These are phyloP conservation scores for Steinernema scapterisci DNA, from an alignment of 2,888 invertebrate genomes.

Conservation along the genomic window DNA sequence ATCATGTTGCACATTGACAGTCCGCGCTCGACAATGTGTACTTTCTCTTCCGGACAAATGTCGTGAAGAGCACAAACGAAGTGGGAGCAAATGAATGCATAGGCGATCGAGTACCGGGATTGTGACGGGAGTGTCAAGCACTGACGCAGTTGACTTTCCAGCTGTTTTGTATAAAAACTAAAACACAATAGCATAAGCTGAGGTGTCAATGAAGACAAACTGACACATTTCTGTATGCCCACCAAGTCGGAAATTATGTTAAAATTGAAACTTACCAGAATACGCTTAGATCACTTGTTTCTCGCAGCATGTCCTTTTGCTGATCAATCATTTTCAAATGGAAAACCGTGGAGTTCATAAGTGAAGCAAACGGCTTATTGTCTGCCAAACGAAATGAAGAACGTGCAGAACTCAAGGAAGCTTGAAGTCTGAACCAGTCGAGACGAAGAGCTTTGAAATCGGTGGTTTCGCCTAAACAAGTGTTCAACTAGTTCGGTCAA, in stretches of 20 bases:
- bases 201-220: too few species aligned
- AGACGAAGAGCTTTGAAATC: slow-evolving; percentile 91
- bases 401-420: slow-evolving; percentile 85
- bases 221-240: too few species aligned
- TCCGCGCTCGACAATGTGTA: slow-evolving; percentile 71
- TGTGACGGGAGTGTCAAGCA: slow-evolving; percentile 98
- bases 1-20: slow-evolving; percentile 95
- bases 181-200: too few species aligned
- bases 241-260: too few species aligned
- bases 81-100: slow-evolving; percentile 95
- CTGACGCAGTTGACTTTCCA: slow-evolving; percentile 86
- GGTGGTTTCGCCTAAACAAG: slow-evolving; percentile 52
- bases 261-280: slow-evolving; percentile 76
- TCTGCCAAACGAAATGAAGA: slow-evolving; percentile 79
- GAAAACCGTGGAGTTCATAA: slow-evolving; percentile 89
- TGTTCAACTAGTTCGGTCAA: neutral
- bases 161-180: slow-evolving; percentile 69
- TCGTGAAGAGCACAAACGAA: slow-evolving; percentile 97
- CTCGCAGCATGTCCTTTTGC: slow-evolving; percentile 91
- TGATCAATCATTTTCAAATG: slow-evolving; percentile 98
- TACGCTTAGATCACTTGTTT: slow-evolving; percentile 94
- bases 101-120: slow-evolving; percentile 94
- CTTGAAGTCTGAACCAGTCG: slow-evolving; percentile 91
- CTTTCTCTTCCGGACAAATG: slow-evolving; percentile 89
- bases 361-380: slow-evolving; percentile 83